Evolutionary conservation across 2,113 vertebrate species (phyloP), one percentile per base, ranked within the genome.

Genomic region (Coturnix japonica): DNA sequence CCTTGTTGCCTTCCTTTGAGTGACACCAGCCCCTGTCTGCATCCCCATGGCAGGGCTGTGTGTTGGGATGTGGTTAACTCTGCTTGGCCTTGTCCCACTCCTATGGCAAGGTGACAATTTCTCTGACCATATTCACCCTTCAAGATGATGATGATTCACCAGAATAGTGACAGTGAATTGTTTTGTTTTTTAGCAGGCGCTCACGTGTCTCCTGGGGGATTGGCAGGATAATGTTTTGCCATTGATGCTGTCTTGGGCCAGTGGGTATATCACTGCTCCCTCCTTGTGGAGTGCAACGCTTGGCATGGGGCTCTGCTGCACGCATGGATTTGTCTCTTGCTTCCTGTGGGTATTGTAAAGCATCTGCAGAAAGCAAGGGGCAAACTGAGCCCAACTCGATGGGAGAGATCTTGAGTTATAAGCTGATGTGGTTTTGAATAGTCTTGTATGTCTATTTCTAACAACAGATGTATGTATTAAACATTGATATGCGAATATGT

Each of bases 201-300:
- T 88, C 57, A 4, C 25, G 65, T 70, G 76, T 33, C 93, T 93
- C 72, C 88, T 75, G 90, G 83, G 92, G 75, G 70, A 86, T 89
- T 90, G 81, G 69, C 81, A 92, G 75, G 57, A 49, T 83, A 70
- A 81, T 85, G 16, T 93, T 91, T 94, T 94, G 93, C 67, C 84
- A 78, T 15, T 91, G 88, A 65, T 85, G 80, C 90, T 90, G 90
- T 41, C 87, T 87, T 85, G 72, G 93, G 83, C 83, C 93, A 84
- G 80, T 31, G 90, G 88, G 66, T 87, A 85, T 22, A 80, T 46
- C 49, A 35, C 49, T 8, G 31, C 88, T 90, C 53, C 3, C 66
- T 72, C 71, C 46, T 1, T 86, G 89, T 66, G 31, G 66, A 73
- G 66, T 63, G 31, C 43, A 44, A 59, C 71, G 6, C 15, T 88